A percentile compares a stretch with the other conserved stretches of the same genome.
Evolutionary conservation across 2,797 vertebrate genomes (phyloP).

Genomic region (Valencia hispanica): DNA sequence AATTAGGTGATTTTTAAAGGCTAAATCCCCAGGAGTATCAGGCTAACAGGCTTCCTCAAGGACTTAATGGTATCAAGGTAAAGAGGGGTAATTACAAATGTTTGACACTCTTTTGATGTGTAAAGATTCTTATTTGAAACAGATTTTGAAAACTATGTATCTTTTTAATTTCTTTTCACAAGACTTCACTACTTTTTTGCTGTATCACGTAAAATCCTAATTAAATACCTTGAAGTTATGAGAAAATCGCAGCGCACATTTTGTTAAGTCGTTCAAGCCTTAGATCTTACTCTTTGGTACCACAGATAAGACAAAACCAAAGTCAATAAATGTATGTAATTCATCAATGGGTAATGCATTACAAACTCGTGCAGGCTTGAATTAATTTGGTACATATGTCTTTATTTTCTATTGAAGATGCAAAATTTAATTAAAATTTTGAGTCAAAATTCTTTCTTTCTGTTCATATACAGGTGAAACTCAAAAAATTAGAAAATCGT

Average conservation of each 20-base stretch:
- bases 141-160: background rate
- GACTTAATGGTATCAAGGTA: background rate
- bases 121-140: background rate
- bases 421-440: no score
- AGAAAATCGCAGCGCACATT: constrained; percentile 12
- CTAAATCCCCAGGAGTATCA: background rate
- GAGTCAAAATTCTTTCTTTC: background rate
- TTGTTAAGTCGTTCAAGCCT: constrained; percentile 17
- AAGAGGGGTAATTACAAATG: background rate
- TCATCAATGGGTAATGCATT: constrained; percentile 25
- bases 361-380: constrained; percentile 18
- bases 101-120: background rate
- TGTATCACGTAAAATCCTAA: background rate
- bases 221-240: background rate
- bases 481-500: no score
- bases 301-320: constrained; percentile 26
- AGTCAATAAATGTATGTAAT: constrained; percentile 33
- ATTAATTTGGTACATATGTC: background rate
- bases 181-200: background rate
- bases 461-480: background rate
- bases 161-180: background rate
- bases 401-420: background rate
- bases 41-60: background rate
- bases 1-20: background rate
- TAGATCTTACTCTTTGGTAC: constrained; percentile 25